phyloP scores from a whole-genome alignment of 2,888 invertebrate species.

The Thecocarcelia acutangulata region DNA sequence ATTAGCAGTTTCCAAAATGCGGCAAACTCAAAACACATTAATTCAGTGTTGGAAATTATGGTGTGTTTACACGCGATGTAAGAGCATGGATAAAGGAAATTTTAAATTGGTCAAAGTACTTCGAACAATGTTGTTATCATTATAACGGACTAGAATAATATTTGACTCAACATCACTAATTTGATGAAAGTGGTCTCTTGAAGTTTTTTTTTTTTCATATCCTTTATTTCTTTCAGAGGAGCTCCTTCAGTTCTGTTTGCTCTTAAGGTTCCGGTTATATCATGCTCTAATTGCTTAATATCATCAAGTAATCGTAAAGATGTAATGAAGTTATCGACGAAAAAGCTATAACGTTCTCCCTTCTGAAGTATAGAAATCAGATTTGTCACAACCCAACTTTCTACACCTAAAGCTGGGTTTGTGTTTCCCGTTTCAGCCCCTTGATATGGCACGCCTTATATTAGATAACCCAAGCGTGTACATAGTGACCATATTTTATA shows the following conservation, averaged over 20 bases:
- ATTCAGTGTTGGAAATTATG: too few relatives aligned
- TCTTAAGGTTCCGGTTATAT: conserved; percentile 9
- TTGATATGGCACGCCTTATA: conserved; percentile 10
- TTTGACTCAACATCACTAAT: conserved; percentile 2
- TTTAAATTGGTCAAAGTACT: too few relatives aligned
- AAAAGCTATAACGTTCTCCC: background rate
- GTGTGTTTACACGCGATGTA: too few relatives aligned
- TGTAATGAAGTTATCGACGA: conserved; percentile 6
- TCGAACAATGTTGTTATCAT: conserved; percentile 24
- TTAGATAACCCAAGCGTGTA: conserved; percentile 14
- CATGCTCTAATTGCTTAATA: conserved; percentile 3
- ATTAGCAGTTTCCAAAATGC: too few relatives aligned
- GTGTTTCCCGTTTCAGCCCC: conserved; percentile 5
- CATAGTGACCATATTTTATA: conserved; percentile 18
- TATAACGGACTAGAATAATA: background rate
- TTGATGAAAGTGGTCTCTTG: conserved; percentile 3
- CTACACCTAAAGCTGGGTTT: conserved; percentile 6
- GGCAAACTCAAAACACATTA: too few relatives aligned
- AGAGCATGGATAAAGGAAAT: too few relatives aligned
- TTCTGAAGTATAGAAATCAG: conserved; percentile 14
- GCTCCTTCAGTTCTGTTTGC: conserved; percentile 13
- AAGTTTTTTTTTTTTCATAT: conserved; percentile 15
- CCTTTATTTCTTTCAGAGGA: conserved; percentile 1
- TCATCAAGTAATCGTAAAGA: conserved; percentile 8
- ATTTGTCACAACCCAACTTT: conserved; percentile 8